Percentiles rank a stretch among this genome's conserved stretches.
Evolutionary conservation across 1,140 invertebrate species (phyloP).

Genomic region (Bursaphelenchus mucronatus): DNA sequence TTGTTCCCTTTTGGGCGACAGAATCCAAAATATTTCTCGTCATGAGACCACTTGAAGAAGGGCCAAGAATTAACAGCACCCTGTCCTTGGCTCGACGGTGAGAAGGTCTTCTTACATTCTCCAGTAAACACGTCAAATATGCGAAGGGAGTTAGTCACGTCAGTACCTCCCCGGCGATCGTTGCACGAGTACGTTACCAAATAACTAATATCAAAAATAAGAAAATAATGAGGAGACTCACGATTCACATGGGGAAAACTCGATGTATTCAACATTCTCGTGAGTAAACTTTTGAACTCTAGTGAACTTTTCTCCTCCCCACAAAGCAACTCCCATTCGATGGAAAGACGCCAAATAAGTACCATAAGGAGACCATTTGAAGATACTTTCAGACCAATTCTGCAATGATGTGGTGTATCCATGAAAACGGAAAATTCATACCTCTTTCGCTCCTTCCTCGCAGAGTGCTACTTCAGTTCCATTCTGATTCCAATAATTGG

Average conservation of each 20-base stretch:
- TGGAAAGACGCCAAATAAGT: constrained; percentile 94
- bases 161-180: constrained; percentile 23
- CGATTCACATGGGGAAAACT: constrained; percentile 95
- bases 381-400: constrained; percentile 89
- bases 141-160: constrained; percentile 44
- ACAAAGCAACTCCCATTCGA: constrained; percentile 85
- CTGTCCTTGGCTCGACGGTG: constrained; percentile 35
- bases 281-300: constrained; percentile 88
- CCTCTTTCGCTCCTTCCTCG: constrained; percentile 19
- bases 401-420: constrained; percentile 60
- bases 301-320: constrained; percentile 87
- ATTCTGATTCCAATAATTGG: constrained; percentile 32
- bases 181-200: constrained; percentile 55
- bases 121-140: constrained; percentile 61
- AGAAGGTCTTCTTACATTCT: constrained; percentile 53
- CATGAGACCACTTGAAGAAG: constrained; percentile 76
- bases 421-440: constrained; percentile 24
- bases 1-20: constrained; percentile 64
- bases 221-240: constrained; percentile 60
- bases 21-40: constrained; percentile 84
- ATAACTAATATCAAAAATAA: constrained; percentile 39
- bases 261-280: constrained; percentile 83
- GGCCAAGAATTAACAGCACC: constrained; percentile 34
- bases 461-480: constrained; percentile 14
- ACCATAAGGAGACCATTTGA: constrained; percentile 92